phyloP scores from a whole-genome alignment of 2,888 invertebrate genomes.

The Aphodius sticticus region DNA sequence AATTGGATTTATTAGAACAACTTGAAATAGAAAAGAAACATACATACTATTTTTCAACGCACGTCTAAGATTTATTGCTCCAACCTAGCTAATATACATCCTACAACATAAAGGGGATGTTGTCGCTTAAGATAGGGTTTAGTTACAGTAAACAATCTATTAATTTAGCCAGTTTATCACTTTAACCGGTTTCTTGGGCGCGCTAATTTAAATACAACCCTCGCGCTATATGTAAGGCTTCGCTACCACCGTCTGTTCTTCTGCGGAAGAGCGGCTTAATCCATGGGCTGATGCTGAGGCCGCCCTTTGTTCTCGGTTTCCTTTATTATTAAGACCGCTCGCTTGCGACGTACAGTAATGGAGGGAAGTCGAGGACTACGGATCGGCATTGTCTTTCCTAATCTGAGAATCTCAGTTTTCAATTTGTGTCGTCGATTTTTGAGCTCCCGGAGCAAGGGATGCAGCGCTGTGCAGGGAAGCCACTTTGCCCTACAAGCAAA shows the following conservation, averaged over 20 bases:
- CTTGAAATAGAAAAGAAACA: no score
- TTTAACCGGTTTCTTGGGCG: constrained; percentile 52
- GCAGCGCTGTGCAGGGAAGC: not conserved
- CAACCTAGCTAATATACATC: not conserved
- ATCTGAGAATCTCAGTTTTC: constrained; percentile 49
- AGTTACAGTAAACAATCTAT: constrained; percentile 49
- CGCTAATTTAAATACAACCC: constrained; percentile 54
- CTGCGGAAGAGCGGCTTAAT: constrained; percentile 48
- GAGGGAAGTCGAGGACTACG: constrained; percentile 47
- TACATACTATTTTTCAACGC: no score
- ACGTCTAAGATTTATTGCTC: not conserved
- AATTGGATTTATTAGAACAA: no score
- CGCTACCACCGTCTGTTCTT: constrained; percentile 15
- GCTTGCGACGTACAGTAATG: constrained; percentile 44
- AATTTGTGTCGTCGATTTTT: constrained; percentile 41
- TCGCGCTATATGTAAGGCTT: constrained; percentile 27
- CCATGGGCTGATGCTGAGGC: constrained; percentile 42
- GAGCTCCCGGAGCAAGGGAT: not conserved
- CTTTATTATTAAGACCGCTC: constrained; percentile 49
- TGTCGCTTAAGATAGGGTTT: not conserved
- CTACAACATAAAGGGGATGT: not conserved
- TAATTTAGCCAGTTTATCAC: constrained; percentile 55
- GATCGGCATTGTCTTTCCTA: constrained; percentile 36
- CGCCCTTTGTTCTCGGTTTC: constrained; percentile 51
- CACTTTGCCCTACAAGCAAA: not conserved